Conservation (phyloP, 1,140 invertebrate genomes). For the Lasioglossum baleicum region DNA sequence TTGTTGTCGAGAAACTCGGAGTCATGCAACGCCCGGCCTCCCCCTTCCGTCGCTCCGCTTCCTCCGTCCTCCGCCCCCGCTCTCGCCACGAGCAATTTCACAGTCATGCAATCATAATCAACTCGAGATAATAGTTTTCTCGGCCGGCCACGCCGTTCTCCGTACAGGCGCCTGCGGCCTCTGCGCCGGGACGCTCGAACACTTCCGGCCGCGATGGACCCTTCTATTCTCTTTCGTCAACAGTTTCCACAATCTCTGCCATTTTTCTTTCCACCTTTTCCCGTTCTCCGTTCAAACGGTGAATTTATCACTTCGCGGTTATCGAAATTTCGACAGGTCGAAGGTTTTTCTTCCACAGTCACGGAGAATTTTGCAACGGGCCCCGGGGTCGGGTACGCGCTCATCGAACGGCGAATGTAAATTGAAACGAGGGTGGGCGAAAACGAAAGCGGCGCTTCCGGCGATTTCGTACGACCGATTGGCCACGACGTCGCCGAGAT, state of each 20-base stretch:
- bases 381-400: too few species aligned
- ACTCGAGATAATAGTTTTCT: slow-evolving; percentile 72
- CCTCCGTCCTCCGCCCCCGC: slow-evolving; percentile 23
- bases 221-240: too few species aligned
- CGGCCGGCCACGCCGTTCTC: slow-evolving; percentile 10
- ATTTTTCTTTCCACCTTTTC: too few species aligned
- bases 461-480: slow-evolving; percentile 38
- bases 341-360: too few species aligned
- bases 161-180: too few species aligned
- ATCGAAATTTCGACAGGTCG: too few species aligned
- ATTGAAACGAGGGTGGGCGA: slow-evolving; percentile 12
- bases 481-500: slow-evolving; percentile 63
- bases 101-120: slow-evolving; percentile 78
- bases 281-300: too few species aligned
- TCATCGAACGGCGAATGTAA: slow-evolving; percentile 47
- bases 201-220: slow-evolving; percentile 25
- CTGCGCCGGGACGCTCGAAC: too few species aligned
- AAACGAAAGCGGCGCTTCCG: slow-evolving; percentile 35
- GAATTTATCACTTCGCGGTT: too few species aligned
- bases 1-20: slow-evolving; percentile 76
- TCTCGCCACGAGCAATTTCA: slow-evolving; percentile 69
- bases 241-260: too few species aligned
- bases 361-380: too few species aligned
- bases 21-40: slow-evolving; percentile 74
- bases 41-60: slow-evolving; percentile 22